Percentiles rank a stretch among this genome's conserved stretches.
Conservation (phyloP, 2,113 vertebrate species). For the Rhabdomys dilectus region DNA sequence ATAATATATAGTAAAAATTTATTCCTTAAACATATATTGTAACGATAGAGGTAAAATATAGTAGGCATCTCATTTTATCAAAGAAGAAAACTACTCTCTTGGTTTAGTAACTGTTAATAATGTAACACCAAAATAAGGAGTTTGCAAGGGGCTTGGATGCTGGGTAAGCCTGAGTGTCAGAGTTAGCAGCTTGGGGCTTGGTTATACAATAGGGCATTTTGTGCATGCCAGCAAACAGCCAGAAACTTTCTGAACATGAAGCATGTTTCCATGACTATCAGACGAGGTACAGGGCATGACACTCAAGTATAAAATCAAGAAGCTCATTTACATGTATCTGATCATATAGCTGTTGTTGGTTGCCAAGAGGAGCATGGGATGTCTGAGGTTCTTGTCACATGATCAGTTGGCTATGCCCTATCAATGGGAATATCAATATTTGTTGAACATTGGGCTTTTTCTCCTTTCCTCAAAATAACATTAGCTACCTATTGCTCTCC, state of each 20-base stretch:
- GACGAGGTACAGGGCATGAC: constrained; percentile 82
- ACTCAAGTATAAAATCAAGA: constrained; percentile 96
- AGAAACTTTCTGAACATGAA: too few relatives aligned
- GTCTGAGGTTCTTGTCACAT: constrained; percentile 93
- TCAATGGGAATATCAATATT: constrained; percentile 97
- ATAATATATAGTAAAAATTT: background rate
- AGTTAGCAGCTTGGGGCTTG: too few relatives aligned
- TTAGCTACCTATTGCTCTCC: constrained; percentile 97
- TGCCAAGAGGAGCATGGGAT: constrained; percentile 93
- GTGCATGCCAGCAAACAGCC: too few relatives aligned
- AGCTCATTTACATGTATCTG: constrained; percentile 95
- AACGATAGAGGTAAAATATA: background rate
- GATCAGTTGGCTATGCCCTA: constrained; percentile 95
- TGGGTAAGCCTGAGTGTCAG: too few relatives aligned
- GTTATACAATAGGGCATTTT: too few relatives aligned
- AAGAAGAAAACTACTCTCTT: constrained; percentile 11
- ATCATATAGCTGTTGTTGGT: constrained; percentile 92
- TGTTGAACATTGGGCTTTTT: constrained; percentile 94
- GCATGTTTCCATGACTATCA: too few relatives aligned
- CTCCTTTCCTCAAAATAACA: constrained; percentile 97
- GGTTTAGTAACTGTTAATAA: constrained; percentile 8
- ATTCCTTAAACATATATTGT: background rate
- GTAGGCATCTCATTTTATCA: background rate
- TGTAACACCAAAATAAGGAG: constrained; percentile 30
- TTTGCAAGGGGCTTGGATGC: too few relatives aligned